Conservation (phyloP, 2,888 invertebrate genomes). For the Anorthoa munda region DNA sequence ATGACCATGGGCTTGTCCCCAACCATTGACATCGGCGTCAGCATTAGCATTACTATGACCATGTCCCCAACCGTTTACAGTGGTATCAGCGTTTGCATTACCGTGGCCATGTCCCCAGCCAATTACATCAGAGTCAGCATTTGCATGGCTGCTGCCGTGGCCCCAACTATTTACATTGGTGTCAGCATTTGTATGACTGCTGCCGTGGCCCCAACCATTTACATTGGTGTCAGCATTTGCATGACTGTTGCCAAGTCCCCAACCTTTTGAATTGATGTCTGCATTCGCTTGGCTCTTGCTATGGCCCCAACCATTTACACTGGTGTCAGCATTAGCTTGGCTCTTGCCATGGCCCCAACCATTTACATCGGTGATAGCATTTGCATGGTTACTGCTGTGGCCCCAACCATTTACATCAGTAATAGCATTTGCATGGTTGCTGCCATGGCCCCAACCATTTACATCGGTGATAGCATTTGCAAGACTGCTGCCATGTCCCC, state of each 20-base stretch:
- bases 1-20: too few relatives aligned
- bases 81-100: too few relatives aligned
- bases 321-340: neutral
- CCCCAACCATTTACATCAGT: neutral
- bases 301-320: accelerated
- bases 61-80: too few relatives aligned
- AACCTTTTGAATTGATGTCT: neutral
- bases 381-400: neutral
- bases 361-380: neutral
- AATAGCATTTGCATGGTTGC: neutral
- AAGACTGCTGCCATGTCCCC: neutral
- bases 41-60: too few relatives aligned
- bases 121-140: neutral
- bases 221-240: neutral
- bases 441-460: neutral
- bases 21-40: too few relatives aligned
- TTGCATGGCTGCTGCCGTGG: neutral
- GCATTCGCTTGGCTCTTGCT: neutral
- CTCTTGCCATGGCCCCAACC: neutral
- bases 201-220: neutral
- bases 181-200: neutral
- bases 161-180: neutral
- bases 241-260: neutral
- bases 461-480: neutral
- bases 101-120: neutral